Evolutionary conservation across 2,113 vertebrate species (phyloP), one percentile per base, ranked within the genome.

Genomic region (Potamarius usumacintae): DNA sequence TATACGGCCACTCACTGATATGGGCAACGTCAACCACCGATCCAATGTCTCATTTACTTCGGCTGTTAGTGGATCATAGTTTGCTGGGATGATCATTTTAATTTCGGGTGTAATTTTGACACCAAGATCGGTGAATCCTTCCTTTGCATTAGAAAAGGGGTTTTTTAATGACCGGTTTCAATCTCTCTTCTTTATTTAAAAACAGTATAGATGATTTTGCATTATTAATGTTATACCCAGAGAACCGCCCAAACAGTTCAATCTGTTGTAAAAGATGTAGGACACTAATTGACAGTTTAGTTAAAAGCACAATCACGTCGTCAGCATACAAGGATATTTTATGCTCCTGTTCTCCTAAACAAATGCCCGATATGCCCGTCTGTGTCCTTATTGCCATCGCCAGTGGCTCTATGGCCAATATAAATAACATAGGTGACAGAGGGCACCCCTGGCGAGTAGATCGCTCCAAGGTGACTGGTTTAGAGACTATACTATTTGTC

Each of bases 311-410:
- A 27, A 30, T 30, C 30, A 30, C 30, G 30, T 80, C 25, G 42
- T 86, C 77, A 27, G 87, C 82, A 80, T 72, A 85, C 58, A 58
- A 14, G 2, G 87, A 63, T 79, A 88, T 76, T 42, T 53, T 55
- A 50, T 84, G 60, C 34, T 88, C 62, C 12, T 80, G 34, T 48
- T 17, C 74, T 34, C 63, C 83, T 18, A 81, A 1, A 12, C 14
- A 2, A 25, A 71, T 80, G 9, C 83, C 83, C 4, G 1, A 8
- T 0, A 85, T 30, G 4, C 7, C 7, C 9, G 58, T 53, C 7
- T 53, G 52, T 53, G 52, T 53, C 9, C 82, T 79, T 48, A 53
- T 30, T 50, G 71, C 57, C 63, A 85, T 88, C 6, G 78, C 52
- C 25, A 80, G 57, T 12, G 53, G 78, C 18, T 80, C 78, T 30